Base-by-base conservation (phyloP, 2,113 vertebrate species). In the Galemys pyrenaicus region DNA sequence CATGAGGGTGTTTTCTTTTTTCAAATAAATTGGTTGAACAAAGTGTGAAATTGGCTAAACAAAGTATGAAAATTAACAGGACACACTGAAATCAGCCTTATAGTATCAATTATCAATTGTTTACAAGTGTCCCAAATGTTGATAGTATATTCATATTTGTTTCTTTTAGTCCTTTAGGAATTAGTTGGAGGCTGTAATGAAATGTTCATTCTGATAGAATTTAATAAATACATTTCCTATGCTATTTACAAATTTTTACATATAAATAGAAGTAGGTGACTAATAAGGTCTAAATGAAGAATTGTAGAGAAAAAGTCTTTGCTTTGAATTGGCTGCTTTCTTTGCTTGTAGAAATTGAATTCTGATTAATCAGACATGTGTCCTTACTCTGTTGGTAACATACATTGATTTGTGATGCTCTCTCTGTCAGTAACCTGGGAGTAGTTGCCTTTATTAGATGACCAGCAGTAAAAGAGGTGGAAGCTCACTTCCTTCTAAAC, bases 361-460 rank as follows among this genome's bases (percentile, higher is more conserved):
- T 99, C 97, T 98, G 98, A 98, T 98, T 98, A 98, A 98, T 98
- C 97, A 98, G 98, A 94, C 97, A 98, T 97, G 97, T 97, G 97
- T 98, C 98, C 98, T 97, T 96, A 95, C 98, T 97, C 97, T 98
- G 90, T 96, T 97, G 95, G 93, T 97, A 97, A 97, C 97, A 96
- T 92, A 74, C 97, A 97, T 97, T 98, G 98, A 98, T 98, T 98
- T 97, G 98, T 97, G 97, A 97, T 95, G 96, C 97, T 97, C 96
- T 97, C 94, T 24, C 97, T 98, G 98, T 97, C 95, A 96, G 96
- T 98, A 97, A 96, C 91, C 77, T 70, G 71, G 97, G 93, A 98
- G 79, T 88, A 85, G 93, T 98, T 97, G 95, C 94, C 96, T 98
- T 97, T 97, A 97, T 98, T 97, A 98, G 93, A 95, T 96, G 94